These are phyloP conservation scores for Lysandra coridon DNA, from an alignment of 2,888 invertebrate genomes.

Conservation along the genomic window DNA sequence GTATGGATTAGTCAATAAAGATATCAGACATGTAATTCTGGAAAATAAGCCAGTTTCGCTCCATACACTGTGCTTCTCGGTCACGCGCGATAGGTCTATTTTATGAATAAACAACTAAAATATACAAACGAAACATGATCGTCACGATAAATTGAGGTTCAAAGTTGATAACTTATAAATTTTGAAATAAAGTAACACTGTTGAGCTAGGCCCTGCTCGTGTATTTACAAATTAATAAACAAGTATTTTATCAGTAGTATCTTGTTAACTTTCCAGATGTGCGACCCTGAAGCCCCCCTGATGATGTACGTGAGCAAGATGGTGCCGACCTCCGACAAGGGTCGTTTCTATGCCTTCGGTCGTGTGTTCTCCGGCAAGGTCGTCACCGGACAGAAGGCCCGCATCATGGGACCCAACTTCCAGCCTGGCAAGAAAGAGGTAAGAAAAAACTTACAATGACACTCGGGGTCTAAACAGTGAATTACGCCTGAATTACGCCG, in stretches of 20 bases:
- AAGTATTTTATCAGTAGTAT: not conserved
- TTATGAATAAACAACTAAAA: too few species aligned
- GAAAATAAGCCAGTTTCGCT: too few species aligned
- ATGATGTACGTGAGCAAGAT: constrained; percentile 99
- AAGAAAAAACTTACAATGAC: constrained; percentile 20
- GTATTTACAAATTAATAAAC: not conserved
- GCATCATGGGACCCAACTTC: constrained; percentile 99
- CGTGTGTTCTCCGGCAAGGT: constrained; percentile 99
- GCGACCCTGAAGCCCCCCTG: constrained; percentile 97
- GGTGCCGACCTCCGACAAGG: constrained; percentile 99
- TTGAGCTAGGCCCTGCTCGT: not conserved
- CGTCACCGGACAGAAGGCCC: constrained; percentile 94
- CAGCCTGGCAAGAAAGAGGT: constrained; percentile 97
- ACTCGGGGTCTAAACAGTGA: too few species aligned
- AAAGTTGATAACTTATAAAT: too few species aligned
- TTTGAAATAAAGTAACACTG: too few species aligned
- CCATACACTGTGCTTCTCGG: too few species aligned
- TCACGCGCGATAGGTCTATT: too few species aligned
- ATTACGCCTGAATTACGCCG: too few species aligned
- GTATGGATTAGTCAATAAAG: too few species aligned
- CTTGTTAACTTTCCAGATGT: constrained; percentile 78
- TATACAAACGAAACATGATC: too few species aligned
- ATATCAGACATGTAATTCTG: too few species aligned
- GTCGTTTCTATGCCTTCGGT: constrained; percentile 99
- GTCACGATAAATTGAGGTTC: too few species aligned